These are phyloP conservation scores for Centruroides sculpturatus DNA, from an alignment of 1,140 invertebrate genomes.

Conservation along the genomic window DNA sequence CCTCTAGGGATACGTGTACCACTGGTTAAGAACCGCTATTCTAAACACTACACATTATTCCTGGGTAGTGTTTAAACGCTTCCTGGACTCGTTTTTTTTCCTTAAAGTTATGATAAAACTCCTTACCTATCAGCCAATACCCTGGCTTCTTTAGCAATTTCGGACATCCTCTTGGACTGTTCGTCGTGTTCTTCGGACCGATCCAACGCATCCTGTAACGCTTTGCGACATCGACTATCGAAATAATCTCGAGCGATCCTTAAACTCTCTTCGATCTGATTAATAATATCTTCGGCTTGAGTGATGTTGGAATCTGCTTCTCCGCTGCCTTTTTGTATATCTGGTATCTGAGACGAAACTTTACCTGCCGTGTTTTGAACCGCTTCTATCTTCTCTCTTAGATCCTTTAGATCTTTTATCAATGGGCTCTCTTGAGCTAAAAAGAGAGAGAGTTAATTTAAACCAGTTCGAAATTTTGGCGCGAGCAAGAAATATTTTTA, in stretches of 20 bases:
- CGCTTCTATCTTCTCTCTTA: too few species aligned
- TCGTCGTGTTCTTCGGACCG: conserved; percentile 71
- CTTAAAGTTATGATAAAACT: too few species aligned
- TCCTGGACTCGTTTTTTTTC: too few species aligned
- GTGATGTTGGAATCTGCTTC: conserved; percentile 41
- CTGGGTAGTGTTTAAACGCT: too few species aligned
- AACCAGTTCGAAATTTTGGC: not conserved
- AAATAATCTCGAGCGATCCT: conserved; percentile 55
- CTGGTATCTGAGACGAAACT: conserved; percentile 29
- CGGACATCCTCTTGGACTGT: conserved; percentile 80
- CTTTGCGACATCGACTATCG: conserved; percentile 57
- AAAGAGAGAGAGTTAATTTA: not conserved
- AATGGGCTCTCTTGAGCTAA: too few species aligned
- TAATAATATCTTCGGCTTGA: conserved; percentile 52
- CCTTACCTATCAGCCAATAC: conserved; percentile 55
- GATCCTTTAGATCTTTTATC: too few species aligned
- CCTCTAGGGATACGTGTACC: too few species aligned
- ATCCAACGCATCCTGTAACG: conserved; percentile 58
- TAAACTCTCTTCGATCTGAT: conserved; percentile 51
- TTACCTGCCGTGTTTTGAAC: conserved; percentile 35
- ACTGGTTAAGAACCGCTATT: too few species aligned
- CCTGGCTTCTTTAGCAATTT: conserved; percentile 70
- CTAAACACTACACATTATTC: too few species aligned
- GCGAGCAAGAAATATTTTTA: not conserved
- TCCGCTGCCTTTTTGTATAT: conserved; percentile 4